A percentile compares a stretch with the other conserved stretches of the same genome.
Evolutionary conservation across 2,797 vertebrate species (phyloP).

Genomic region (Helarctos malayanus): DNA sequence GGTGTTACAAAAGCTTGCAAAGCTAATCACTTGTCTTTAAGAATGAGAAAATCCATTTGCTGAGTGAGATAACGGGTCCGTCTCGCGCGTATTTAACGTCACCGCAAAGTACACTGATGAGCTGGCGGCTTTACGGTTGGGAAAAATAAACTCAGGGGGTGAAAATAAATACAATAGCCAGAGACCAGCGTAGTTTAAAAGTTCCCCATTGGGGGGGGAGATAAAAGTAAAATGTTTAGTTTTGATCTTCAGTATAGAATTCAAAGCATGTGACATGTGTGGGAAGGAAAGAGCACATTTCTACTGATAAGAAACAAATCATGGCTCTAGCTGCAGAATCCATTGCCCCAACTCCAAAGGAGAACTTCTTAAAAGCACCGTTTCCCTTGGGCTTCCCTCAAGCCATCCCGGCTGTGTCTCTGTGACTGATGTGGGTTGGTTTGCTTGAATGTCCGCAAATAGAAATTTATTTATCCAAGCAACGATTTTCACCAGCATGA

Average conservation of each 20-base stretch:
- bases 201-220: slow-evolving; percentile 51
- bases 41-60: not conserved
- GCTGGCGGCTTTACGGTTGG: slow-evolving; percentile 67
- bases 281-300: slow-evolving; percentile 59
- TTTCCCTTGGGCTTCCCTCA: fast-evolving
- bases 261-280: not conserved
- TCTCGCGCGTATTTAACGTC: slow-evolving; percentile 47
- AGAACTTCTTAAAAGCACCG: fast-evolving
- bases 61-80: not conserved
- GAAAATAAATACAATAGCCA: slow-evolving; percentile 73
- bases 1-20: not conserved
- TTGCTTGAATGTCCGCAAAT: not conserved
- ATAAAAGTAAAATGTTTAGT: slow-evolving; percentile 66
- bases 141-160: slow-evolving; percentile 66
- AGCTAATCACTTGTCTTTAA: not conserved
- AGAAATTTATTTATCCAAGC: not conserved
- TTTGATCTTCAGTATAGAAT: slow-evolving; percentile 57
- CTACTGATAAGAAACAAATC: not conserved
- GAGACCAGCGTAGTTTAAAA: slow-evolving; percentile 79
- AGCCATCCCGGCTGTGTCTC: too few species aligned
- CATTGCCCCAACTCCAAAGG: not conserved
- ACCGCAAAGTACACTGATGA: slow-evolving; percentile 42
- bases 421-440: not conserved
- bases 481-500: not conserved
- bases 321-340: not conserved